Evolutionary conservation across 1,140 invertebrate species (phyloP).

Genomic region (Ooceraea biroi): DNA sequence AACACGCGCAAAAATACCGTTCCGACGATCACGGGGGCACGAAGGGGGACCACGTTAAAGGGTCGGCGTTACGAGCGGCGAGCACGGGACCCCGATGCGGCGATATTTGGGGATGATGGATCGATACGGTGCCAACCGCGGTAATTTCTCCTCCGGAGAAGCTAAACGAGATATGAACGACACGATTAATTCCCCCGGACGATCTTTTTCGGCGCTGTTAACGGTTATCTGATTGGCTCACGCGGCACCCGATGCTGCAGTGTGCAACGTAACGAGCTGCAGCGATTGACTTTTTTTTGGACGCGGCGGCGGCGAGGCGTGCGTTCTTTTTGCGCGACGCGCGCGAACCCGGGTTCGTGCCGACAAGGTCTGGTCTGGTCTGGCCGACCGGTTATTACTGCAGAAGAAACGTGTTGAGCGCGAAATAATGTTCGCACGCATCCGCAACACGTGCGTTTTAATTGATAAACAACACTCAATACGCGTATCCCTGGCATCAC

Average conservation of each 20-base stretch:
- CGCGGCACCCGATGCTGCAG: constrained; percentile 61
- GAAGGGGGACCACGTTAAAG: constrained; percentile 16
- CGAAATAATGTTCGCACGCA: constrained; percentile 56
- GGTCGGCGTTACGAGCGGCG: constrained; percentile 17
- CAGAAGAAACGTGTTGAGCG: constrained; percentile 55
- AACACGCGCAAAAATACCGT: constrained; percentile 31
- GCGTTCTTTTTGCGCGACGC: constrained; percentile 46
- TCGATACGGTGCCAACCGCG: constrained; percentile 56
- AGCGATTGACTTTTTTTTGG: constrained; percentile 62
- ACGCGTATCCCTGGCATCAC: background rate
- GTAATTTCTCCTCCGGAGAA: constrained; percentile 60
- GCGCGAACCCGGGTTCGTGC: constrained; percentile 33
- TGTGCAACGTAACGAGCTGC: constrained; percentile 71
- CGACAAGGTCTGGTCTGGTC: constrained; percentile 40
- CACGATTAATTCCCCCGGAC: constrained; percentile 66
- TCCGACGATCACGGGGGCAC: constrained; percentile 39
- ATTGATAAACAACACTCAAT: constrained; percentile 55
- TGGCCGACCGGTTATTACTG: constrained; percentile 47
- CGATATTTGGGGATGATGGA: constrained; percentile 59
- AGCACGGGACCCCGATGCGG: constrained; percentile 31
- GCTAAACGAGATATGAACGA: constrained; percentile 64
- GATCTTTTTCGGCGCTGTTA: constrained; percentile 74
- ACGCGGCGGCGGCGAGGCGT: background rate
- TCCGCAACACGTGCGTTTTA: constrained; percentile 38
- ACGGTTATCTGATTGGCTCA: constrained; percentile 71